phyloP scores from a whole-genome alignment of 1,140 invertebrate species.

The Caerostris extrusa region DNA sequence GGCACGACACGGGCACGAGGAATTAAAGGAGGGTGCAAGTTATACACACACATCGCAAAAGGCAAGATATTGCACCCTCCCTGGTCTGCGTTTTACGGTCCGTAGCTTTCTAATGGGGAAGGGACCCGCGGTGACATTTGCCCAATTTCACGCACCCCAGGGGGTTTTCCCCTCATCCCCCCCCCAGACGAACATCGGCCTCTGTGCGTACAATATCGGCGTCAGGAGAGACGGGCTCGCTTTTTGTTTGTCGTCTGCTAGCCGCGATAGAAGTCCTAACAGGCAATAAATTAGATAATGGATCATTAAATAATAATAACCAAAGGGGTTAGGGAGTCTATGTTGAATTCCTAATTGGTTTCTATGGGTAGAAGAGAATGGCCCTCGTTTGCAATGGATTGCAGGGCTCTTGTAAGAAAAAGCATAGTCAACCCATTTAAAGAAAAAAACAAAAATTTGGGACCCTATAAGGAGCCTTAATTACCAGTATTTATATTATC shows the following conservation, averaged over 20 bases:
- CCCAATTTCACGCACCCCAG: constrained; percentile 72
- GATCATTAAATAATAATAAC: constrained; percentile 57
- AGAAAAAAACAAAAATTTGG: no score
- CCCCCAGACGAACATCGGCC: neutral
- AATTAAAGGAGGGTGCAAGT: constrained; percentile 2
- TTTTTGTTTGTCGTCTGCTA: constrained; percentile 8
- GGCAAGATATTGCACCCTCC: constrained; percentile 2
- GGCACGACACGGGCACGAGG: neutral
- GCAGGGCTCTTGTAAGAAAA: no score
- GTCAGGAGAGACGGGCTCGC: neutral
- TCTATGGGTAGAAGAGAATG: neutral
- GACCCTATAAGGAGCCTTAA: no score
- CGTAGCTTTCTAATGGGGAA: constrained; percentile 37
- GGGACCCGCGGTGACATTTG: constrained; percentile 70
- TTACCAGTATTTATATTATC: no score
- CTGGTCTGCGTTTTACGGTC: constrained; percentile 60
- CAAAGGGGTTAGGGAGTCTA: neutral
- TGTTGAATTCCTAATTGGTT: neutral
- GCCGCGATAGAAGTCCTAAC: constrained; percentile 7
- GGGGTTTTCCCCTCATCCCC: constrained; percentile 19
- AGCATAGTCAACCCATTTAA: no score
- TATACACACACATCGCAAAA: neutral
- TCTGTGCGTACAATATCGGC: neutral
- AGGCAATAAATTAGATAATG: constrained; percentile 45
- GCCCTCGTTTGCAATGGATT: no score